A percentile compares a stretch with the other conserved stretches of the same genome.
phyloP scores from a whole-genome alignment of 2,113 vertebrate genomes.

The Heptranchias perlo region DNA sequence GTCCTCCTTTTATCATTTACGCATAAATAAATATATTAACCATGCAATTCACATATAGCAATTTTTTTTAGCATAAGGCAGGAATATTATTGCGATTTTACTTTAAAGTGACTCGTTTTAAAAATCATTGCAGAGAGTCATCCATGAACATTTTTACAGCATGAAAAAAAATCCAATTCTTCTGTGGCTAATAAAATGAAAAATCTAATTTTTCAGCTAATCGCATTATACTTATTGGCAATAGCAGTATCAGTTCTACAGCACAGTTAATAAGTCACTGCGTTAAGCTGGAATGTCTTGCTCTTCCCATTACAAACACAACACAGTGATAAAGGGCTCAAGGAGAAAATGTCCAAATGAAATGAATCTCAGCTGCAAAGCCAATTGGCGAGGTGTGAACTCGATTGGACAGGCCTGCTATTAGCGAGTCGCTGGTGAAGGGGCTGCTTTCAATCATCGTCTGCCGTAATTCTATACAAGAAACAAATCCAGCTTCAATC shows the following conservation, averaged over 20 bases:
- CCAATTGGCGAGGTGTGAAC: not conserved
- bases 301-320: constrained; percentile 4
- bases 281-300: not conserved
- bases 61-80: not conserved
- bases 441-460: not conserved
- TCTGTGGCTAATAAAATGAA: not conserved
- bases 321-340: not conserved
- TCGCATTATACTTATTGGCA: not conserved
- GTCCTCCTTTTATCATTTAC: not conserved
- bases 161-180: not conserved
- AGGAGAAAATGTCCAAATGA: not conserved
- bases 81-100: not conserved
- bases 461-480: not conserved
- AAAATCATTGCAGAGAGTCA: not conserved
- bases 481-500: not conserved
- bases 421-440: not conserved
- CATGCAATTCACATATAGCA: not conserved
- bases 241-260: not conserved
- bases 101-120: not conserved
- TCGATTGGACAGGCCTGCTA: not conserved
- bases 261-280: no score
- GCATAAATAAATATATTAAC: not conserved
- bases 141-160: not conserved
- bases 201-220: not conserved
- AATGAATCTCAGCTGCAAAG: not conserved